Base-by-base conservation (phyloP, 2,113 vertebrate genomes). In the Perca schrenkii region DNA sequence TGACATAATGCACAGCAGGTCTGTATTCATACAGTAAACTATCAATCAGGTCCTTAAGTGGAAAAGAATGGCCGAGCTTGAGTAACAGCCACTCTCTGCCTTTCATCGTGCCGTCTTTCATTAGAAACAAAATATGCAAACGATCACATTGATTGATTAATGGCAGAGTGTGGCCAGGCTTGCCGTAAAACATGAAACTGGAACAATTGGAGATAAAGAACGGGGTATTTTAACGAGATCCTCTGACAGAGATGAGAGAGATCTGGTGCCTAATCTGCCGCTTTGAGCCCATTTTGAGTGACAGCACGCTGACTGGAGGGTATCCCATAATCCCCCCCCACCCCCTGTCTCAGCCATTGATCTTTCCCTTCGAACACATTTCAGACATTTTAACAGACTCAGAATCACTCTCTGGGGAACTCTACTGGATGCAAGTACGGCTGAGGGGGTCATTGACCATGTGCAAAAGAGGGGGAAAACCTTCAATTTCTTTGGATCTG, bases 41-140 rank as follows among this genome's bases (percentile, higher is more conserved):
- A 80, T 91, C 79, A 82, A 86, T 91, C 89, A 85, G 82, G 58
- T 62, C 68, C 72, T 50, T 78, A 84, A 90, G 88, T 82, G 79
- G 88, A 90, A 92, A 77, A 83, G 79, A 83, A 91, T 77, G 89
- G 50, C 62, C 15, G 15, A 53, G 71, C 28, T 65, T 65, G 69
- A 82, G 75, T 67, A 74, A 61, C 61, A 64, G 80, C 69, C 36
- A 40, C 69, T 74, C 60, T 57, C 66, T 54, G 64, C 68, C 66
- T 85, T 88, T 93, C 74, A 85, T 88, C 34, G 49, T 62, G 56
- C 58, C 19, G 40, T 80, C 79, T 83, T 84, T 88, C 83, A 83
- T 88, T 88, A 77, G 83, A 56, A 61, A 75, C 61, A 17, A 78
- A 85, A 84, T 72, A 84, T 84, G 78, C 76, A 85, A 91, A 89